These are phyloP conservation scores for Oryzias woworae DNA, from an alignment of 2,113 vertebrate species.

Conservation along the genomic window DNA sequence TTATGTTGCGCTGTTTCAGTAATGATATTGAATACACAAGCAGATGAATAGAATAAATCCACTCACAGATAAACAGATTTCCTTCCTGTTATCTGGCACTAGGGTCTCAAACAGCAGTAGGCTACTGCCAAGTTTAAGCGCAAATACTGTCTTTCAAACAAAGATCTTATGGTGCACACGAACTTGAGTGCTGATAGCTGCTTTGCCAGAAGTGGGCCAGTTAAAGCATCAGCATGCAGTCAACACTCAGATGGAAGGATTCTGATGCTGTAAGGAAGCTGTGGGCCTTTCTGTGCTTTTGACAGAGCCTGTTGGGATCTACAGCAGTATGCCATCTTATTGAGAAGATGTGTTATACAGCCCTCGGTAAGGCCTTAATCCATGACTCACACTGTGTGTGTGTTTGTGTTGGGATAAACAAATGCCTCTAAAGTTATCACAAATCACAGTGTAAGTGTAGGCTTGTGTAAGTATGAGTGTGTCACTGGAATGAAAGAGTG, in stretches of 20 bases:
- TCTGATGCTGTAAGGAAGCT: constrained; percentile 47
- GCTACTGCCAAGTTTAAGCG: constrained; percentile 9
- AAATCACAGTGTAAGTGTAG: not conserved
- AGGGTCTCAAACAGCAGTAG: not conserved
- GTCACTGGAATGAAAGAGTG: constrained; percentile 2
- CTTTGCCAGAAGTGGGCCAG: constrained; percentile 11
- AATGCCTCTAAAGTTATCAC: constrained; percentile 20
- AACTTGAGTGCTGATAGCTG: constrained; percentile 13
- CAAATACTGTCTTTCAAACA: constrained; percentile 6
- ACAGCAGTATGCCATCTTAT: constrained; percentile 45
- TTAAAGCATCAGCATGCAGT: constrained; percentile 15
- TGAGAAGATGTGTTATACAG: constrained; percentile 44
- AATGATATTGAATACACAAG: too few relatives aligned
- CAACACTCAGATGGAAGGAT: constrained; percentile 21
- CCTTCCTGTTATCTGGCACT: not conserved
- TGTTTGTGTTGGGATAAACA: constrained; percentile 33
- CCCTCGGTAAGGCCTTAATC: constrained; percentile 46
- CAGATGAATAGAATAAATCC: not conserved
- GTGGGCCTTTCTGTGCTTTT: constrained; percentile 50
- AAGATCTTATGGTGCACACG: constrained; percentile 3
- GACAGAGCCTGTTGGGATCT: constrained; percentile 53
- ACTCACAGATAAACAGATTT: not conserved
- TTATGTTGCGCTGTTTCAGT: too few relatives aligned
- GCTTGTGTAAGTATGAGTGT: not conserved
- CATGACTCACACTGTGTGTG: constrained; percentile 38